Evolutionary conservation across 2,888 invertebrate species (phyloP), one percentile per base, ranked within the genome.

Genomic region (Dorcus parallelipipedus): DNA sequence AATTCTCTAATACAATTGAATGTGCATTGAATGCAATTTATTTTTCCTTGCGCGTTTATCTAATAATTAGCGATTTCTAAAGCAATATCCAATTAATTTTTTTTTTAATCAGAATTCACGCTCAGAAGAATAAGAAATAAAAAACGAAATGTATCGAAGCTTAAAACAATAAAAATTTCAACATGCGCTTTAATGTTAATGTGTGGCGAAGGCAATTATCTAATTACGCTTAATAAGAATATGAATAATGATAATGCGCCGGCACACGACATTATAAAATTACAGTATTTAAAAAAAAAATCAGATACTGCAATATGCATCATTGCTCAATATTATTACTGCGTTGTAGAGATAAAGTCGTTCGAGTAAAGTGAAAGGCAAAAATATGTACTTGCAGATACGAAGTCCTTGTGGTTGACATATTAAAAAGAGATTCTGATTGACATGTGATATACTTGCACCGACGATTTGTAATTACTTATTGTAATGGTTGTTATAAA

Each of bases 361-460:
- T 53, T 43, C 53, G 40, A 40, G 51, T 54, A 48, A 33, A 54
- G 47, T 47, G 47, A 54, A 54, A 54, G 54, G 47, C 50, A 48
- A 42, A 52, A 40, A 52, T 42, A 20, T 41, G 20, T 52, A 42
- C 20, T 45, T 23, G 5, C 23, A 17, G 23, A 52, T 42, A 40
- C 45, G 14, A 20, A 42, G 48, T 49, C 55, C 55, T 55, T 55
- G 55, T 42, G 41, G 49, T 38, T 26, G 53, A 26, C 53, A 49
- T 10, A 54, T 40, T 42, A 20, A 49, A 49, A 55, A 49, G 49
- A 45, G 39, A 42, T 40, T 17, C 33, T 49, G 55, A 55, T 55
- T 49, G 55, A 55, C 49, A 40, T 55, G 55, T 55, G 55, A 55
- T 55, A 55, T 55, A 55, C 55, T 55, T 49, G 55, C 49, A 49